Percentiles rank a stretch among this genome's conserved stretches.
Evolutionary conservation across 2,888 invertebrate species (phyloP).

Genomic region (Abrostola triplasia): DNA sequence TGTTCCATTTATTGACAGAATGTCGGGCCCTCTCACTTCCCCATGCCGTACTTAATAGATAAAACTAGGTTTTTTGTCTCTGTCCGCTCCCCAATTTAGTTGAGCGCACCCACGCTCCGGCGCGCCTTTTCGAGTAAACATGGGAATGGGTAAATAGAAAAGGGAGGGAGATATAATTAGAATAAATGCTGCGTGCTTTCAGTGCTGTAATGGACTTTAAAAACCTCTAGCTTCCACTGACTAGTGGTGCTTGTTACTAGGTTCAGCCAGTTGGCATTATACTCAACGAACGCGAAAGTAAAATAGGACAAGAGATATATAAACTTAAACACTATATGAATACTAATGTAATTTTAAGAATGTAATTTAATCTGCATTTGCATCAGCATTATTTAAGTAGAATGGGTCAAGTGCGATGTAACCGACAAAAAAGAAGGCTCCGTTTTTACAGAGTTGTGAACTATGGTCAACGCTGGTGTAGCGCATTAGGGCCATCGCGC

Average conservation of each 20-base stretch:
- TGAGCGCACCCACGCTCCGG: constrained; percentile 82
- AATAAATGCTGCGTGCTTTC: constrained; percentile 79
- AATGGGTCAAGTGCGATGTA: constrained; percentile 40
- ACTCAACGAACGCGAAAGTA: neutral
- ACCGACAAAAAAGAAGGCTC: constrained; percentile 35
- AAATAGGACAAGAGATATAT: neutral
- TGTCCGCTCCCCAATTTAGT: constrained; percentile 84
- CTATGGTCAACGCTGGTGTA: constrained; percentile 37
- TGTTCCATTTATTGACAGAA: constrained; percentile 79
- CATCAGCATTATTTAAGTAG: constrained; percentile 18
- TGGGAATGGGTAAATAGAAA: constrained; percentile 84
- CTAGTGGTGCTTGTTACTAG: neutral
- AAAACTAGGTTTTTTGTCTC: constrained; percentile 77
- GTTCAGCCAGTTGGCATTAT: neutral
- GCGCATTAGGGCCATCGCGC: constrained; percentile 55
- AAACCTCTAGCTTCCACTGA: constrained; percentile 22
- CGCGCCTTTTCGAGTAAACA: constrained; percentile 86
- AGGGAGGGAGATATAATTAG: constrained; percentile 86
- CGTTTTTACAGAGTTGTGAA: constrained; percentile 44
- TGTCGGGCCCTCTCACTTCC: constrained; percentile 71
- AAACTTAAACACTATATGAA: neutral
- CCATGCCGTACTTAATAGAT: constrained; percentile 63
- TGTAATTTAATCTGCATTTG: constrained; percentile 45
- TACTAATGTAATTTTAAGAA: constrained; percentile 23
- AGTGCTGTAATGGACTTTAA: constrained; percentile 58